phyloP scores from a whole-genome alignment of 2,797 vertebrate species.

The Halcyon smyrnensis region DNA sequence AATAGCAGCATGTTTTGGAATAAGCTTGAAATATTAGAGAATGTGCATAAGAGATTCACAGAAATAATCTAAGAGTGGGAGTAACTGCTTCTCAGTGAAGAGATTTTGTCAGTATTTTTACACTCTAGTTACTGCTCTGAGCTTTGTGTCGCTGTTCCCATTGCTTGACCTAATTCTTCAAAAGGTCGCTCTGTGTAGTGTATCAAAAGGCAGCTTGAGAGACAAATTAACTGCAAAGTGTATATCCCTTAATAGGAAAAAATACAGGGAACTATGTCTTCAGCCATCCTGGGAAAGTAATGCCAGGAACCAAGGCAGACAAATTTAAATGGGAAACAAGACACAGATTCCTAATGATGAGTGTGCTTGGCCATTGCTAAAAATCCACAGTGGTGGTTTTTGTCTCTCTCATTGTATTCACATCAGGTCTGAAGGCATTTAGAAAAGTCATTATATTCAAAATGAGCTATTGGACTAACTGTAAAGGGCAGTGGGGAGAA shows the following conservation, averaged over 20 bases:
- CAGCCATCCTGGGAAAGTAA: background rate
- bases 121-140: background rate
- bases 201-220: background rate
- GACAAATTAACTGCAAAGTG: background rate
- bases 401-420: background rate
- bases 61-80: background rate
- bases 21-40: background rate
- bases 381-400: background rate
- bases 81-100: background rate
- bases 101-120: background rate
- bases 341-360: background rate
- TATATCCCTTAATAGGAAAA: background rate
- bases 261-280: background rate
- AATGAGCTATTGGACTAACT: background rate
- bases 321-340: background rate
- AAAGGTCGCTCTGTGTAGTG: background rate
- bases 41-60: background rate
- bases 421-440: background rate
- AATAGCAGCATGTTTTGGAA: background rate
- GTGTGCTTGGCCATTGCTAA: background rate
- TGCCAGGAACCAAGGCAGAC: background rate
- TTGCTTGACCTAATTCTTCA: slow-evolving; percentile 38
- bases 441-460: background rate
- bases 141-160: background rate
- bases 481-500: background rate